phyloP scores from a whole-genome alignment of 2,113 vertebrate genomes.

The Sialia sialis region DNA sequence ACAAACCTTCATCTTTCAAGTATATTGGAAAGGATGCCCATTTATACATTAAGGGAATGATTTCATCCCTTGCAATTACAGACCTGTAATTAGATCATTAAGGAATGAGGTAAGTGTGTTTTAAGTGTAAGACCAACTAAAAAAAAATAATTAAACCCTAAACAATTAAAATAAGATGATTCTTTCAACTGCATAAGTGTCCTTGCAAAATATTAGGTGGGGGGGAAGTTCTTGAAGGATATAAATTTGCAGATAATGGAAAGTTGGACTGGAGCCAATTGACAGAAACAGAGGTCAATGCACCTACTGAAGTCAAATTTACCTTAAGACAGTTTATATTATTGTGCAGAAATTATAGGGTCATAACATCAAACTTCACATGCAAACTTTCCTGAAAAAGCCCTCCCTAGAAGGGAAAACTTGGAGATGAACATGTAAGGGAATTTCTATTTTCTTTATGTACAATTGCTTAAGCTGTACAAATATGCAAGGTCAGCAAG shows the following conservation, averaged over 20 bases:
- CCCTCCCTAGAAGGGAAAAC: slow-evolving; percentile 55
- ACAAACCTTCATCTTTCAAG: background rate
- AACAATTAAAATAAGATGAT: slow-evolving; percentile 4
- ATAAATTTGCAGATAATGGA: slow-evolving; percentile 78
- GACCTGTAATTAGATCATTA: slow-evolving; percentile 5
- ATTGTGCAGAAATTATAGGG: slow-evolving; percentile 55
- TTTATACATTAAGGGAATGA: slow-evolving; percentile 15
- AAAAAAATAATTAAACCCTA: slow-evolving; percentile 41
- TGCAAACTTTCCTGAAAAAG: slow-evolving; percentile 56
- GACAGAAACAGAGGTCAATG: slow-evolving; percentile 72
- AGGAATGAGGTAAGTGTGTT: slow-evolving; percentile 3
- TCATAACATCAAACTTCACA: slow-evolving; percentile 36
- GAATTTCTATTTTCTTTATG: slow-evolving; percentile 62
- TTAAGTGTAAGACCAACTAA: background rate
- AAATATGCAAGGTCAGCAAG: slow-evolving; percentile 69
- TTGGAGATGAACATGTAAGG: slow-evolving; percentile 56
- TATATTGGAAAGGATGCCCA: background rate
- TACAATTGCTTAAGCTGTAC: slow-evolving; percentile 64
- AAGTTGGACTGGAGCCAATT: slow-evolving; percentile 80
- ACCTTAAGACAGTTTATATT: slow-evolving; percentile 75
- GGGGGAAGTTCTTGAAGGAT: slow-evolving; percentile 52
- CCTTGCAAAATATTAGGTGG: slow-evolving; percentile 50
- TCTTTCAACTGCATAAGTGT: slow-evolving; percentile 46
- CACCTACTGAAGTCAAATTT: slow-evolving; percentile 72
- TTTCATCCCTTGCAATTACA: slow-evolving; percentile 29